Percentiles rank a stretch among this genome's conserved stretches.
phyloP scores from a whole-genome alignment of 2,797 vertebrate genomes.

The Pteropus rufus region DNA sequence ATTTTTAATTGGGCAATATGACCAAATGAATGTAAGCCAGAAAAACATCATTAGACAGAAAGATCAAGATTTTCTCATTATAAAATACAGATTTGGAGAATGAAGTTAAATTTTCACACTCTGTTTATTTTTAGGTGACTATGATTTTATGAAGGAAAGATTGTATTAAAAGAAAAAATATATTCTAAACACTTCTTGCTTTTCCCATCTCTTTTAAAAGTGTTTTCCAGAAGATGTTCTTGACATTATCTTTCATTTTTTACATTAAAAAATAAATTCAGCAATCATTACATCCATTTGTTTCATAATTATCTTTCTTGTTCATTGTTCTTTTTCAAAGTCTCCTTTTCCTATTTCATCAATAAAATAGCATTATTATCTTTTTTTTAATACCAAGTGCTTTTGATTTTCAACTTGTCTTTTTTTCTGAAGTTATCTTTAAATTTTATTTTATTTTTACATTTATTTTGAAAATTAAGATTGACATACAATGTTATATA shows the following conservation, averaged over 20 bases:
- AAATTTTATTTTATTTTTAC: too few species aligned
- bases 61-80: not conserved
- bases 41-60: not conserved
- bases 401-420: not conserved
- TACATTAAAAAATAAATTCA: not conserved
- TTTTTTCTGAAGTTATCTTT: not conserved
- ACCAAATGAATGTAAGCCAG: not conserved
- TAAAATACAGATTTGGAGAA: not conserved
- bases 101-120: not conserved
- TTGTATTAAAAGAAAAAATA: not conserved
- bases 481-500: too few species aligned
- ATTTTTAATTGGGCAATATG: not conserved
- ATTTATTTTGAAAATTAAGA: too few species aligned
- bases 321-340: not conserved
- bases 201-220: not conserved
- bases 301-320: conserved; percentile 7
- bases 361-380: not conserved
- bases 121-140: not conserved
- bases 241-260: not conserved
- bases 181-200: not conserved
- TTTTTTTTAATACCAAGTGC: not conserved
- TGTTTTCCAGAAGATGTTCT: not conserved
- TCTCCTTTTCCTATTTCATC: not conserved
- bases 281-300: not conserved
- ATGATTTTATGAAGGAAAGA: not conserved